Evolutionary conservation across 2,888 invertebrate species (phyloP).

Genomic region (Xanthia icteritia): DNA sequence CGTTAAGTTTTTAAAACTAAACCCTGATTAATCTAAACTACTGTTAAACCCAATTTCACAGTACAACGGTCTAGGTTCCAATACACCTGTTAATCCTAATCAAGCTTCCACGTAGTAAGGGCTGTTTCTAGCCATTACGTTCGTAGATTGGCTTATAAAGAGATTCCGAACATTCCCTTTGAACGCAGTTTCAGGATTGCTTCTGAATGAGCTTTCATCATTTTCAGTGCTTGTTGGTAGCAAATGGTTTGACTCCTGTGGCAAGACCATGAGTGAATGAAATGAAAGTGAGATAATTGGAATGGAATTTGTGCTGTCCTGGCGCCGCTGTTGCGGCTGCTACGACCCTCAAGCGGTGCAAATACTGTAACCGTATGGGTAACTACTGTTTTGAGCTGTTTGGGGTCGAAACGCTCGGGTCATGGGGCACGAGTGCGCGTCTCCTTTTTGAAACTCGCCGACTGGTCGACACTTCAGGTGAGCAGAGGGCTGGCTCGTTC

Average conservation of each 20-base stretch:
- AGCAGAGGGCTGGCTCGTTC: no score
- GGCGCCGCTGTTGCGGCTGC: no score
- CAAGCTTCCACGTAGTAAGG: background rate
- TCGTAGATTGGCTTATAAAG: slow-evolving; percentile 25
- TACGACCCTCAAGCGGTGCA: no score
- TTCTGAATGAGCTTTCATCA: slow-evolving; percentile 5
- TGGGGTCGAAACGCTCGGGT: no score
- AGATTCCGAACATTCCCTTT: slow-evolving; percentile 26
- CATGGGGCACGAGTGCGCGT: no score
- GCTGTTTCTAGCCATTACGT: slow-evolving; percentile 18
- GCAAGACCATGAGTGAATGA: no score
- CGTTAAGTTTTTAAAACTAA: background rate
- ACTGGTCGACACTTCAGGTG: no score
- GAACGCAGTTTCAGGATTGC: slow-evolving; percentile 3
- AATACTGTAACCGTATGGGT: no score
- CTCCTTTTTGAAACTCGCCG: no score
- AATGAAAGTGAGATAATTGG: no score
- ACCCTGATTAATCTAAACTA: background rate
- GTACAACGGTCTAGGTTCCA: background rate
- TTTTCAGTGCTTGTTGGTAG: slow-evolving; percentile 10
- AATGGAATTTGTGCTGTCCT: no score
- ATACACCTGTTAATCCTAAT: background rate
- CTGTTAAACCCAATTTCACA: background rate
- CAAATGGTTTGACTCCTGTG: background rate
- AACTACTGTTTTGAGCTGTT: no score